Evolutionary conservation across 2,797 vertebrate genomes (phyloP).

Genomic region (Australoheros facetus): DNA sequence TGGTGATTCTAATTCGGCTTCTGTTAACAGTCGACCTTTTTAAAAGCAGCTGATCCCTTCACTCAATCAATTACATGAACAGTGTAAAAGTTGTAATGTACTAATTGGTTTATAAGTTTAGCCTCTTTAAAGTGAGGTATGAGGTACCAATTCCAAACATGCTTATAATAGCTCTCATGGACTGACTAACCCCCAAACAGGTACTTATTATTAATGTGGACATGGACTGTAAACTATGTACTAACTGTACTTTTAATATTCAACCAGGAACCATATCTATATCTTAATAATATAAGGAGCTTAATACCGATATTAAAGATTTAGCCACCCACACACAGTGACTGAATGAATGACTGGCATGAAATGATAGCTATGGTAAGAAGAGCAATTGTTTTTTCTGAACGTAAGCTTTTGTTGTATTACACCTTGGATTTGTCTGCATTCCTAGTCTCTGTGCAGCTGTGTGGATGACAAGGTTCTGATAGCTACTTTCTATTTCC

Average conservation of each 20-base stretch:
- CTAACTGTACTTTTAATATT: background rate
- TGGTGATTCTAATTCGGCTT: background rate
- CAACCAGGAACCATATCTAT: background rate
- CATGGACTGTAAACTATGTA: background rate
- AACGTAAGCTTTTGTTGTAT: slow-evolving; percentile 32
- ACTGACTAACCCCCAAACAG: slow-evolving; percentile 9
- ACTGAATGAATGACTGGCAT: background rate
- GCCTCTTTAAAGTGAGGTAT: background rate
- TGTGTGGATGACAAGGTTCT: slow-evolving; percentile 45
- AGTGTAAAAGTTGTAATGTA: background rate
- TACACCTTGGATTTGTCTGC: slow-evolving; percentile 19
- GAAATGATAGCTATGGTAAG: slow-evolving; percentile 45
- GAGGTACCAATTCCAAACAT: slow-evolving; percentile 7
- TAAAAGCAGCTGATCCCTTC: background rate
- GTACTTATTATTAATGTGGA: slow-evolving; percentile 2
- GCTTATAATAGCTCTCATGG: background rate
- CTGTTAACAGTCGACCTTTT: background rate
- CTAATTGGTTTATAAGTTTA: background rate
- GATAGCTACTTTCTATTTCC: slow-evolving; percentile 50
- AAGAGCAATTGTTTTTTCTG: slow-evolving; percentile 36
- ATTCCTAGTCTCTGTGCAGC: slow-evolving; percentile 36
- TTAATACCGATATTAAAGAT: background rate
- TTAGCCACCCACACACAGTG: background rate
- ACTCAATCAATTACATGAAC: background rate
- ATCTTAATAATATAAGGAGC: background rate